Evolutionary conservation across 37 sponge, comb jelly and placozoan species (phyloP).

Genomic region (Chondrosia reniformis): DNA sequence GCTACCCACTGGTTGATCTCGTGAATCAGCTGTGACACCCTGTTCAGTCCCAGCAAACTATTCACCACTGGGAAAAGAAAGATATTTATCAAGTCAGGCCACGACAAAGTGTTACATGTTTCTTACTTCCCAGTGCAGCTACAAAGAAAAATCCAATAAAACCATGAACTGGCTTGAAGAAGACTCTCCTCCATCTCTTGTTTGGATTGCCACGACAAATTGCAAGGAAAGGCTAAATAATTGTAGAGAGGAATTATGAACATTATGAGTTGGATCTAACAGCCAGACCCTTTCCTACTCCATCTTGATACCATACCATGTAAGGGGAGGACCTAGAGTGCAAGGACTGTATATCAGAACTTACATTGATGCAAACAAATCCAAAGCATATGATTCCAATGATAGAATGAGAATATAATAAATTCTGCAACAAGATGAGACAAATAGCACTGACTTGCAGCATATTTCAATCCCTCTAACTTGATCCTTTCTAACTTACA

Average conservation of each 20-base stretch:
- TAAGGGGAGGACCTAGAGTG: neutral
- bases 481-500: neutral
- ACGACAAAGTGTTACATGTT: neutral
- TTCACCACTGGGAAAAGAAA: neutral
- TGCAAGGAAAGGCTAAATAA: conserved; percentile 8
- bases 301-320: neutral
- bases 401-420: conserved; percentile 55
- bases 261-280: conserved; percentile 10
- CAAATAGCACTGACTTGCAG: too few species aligned
- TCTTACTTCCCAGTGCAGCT: neutral
- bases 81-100: too few species aligned
- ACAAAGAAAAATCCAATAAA: conserved; percentile 39
- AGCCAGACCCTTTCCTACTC: neutral
- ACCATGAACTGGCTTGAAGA: conserved; percentile 57
- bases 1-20: neutral
- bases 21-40: neutral
- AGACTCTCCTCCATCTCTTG: conserved; percentile 30
- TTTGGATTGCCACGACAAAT: conserved; percentile 38
- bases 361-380: conserved; percentile 51
- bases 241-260: neutral
- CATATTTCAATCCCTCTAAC: neutral
- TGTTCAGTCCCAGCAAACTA: conserved; percentile 7
- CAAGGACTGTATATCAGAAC: neutral
- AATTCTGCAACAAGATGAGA: neutral
- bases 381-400: conserved; percentile 40